A percentile compares a stretch with the other conserved stretches of the same genome.
phyloP scores from a whole-genome alignment of 2,797 vertebrate species.

The Pseudochirops cupreus region DNA sequence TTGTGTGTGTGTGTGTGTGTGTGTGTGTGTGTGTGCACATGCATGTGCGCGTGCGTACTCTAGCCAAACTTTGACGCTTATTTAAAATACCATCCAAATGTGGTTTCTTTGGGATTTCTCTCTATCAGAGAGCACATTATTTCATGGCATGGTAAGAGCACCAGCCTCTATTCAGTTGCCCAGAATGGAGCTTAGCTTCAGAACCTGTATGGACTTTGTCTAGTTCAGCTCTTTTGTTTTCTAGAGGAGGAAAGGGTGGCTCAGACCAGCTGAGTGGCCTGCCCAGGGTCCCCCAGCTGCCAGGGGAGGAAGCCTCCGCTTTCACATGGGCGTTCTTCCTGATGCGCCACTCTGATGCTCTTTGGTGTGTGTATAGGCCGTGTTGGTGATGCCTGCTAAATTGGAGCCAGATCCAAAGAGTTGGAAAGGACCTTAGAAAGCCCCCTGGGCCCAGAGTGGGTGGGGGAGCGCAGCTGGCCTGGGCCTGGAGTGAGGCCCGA shows the following conservation, averaged over 20 bases:
- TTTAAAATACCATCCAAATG: neutral
- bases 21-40: too few relatives aligned
- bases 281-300: neutral
- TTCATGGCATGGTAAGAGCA: too few relatives aligned
- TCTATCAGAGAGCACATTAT: too few relatives aligned
- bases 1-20: too few relatives aligned
- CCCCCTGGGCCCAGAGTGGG: neutral
- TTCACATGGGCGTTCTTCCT: neutral
- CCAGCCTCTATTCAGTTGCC: neutral
- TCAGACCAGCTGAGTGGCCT: neutral
- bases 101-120: neutral
- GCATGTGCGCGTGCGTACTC: too few relatives aligned
- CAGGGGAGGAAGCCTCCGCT: neutral
- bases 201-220: neutral
- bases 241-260: neutral
- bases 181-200: neutral
- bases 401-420: neutral
- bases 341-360: fast-evolving
- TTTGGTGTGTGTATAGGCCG: neutral
- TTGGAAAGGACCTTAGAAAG: neutral
- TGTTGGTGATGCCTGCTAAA: neutral
- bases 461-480: too few relatives aligned
- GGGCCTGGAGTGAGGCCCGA: too few relatives aligned
- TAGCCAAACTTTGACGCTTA: neutral
- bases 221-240: neutral